These are phyloP conservation scores for Coryphaenoides rupestris DNA, from an alignment of 2,113 vertebrate species.

Conservation along the genomic window DNA sequence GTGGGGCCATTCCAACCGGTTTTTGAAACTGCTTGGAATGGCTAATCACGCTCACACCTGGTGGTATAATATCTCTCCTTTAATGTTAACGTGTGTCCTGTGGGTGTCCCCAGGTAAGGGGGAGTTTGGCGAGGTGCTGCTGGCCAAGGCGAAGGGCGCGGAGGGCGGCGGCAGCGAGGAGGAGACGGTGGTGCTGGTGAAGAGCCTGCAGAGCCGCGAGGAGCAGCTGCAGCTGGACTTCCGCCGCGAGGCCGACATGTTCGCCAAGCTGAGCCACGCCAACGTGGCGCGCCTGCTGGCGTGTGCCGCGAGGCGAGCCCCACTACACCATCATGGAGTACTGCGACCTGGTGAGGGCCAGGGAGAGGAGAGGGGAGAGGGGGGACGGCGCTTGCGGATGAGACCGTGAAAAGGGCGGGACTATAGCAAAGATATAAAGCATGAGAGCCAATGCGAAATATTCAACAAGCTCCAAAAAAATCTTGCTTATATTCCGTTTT, in stretches of 20 bases:
- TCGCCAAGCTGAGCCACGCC: constrained; percentile 87
- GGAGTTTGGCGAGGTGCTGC: constrained; percentile 93
- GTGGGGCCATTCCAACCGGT: no score
- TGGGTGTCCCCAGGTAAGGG: constrained; percentile 75
- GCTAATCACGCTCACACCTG: no score
- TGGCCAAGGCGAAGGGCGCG: constrained; percentile 86
- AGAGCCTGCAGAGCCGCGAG: constrained; percentile 87
- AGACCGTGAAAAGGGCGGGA: no score
- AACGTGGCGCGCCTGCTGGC: constrained; percentile 84
- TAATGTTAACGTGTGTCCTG: no score
- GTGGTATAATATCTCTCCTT: no score
- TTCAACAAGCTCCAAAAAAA: no score
- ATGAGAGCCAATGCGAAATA: no score
- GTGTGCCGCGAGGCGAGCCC: constrained; percentile 88
- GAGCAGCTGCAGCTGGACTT: constrained; percentile 91
- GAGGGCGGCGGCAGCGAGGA: constrained; percentile 77
- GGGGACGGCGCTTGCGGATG: no score
- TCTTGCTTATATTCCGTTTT: no score
- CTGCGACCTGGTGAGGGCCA: constrained; percentile 85
- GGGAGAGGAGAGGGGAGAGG: no score
- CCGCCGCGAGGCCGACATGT: constrained; percentile 92
- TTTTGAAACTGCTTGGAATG: no score
- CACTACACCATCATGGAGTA: constrained; percentile 97
- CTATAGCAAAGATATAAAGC: no score
- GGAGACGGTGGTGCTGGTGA: constrained; percentile 89